These are phyloP conservation scores for Melinaea menophilus DNA, from an alignment of 2,888 invertebrate species.

Conservation along the genomic window DNA sequence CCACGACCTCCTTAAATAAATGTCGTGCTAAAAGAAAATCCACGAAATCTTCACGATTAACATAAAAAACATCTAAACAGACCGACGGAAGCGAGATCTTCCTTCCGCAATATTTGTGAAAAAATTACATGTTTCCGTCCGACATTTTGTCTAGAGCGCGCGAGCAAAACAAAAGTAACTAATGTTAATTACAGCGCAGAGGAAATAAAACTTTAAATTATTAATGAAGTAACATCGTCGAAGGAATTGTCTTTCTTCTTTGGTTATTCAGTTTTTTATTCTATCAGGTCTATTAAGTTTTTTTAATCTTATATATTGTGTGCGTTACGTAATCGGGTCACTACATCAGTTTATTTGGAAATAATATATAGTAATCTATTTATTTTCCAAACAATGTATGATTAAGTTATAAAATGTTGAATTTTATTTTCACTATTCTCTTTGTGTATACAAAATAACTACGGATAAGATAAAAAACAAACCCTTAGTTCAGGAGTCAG, in stretches of 20 bases:
- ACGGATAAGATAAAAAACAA: neutral
- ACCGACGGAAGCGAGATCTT: constrained; percentile 67
- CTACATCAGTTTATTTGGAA: no score
- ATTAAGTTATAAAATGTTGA: no score
- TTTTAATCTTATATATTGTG: no score
- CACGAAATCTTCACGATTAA: constrained; percentile 72
- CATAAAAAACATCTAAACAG: constrained; percentile 77
- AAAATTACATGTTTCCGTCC: constrained; percentile 68
- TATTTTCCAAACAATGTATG: no score
- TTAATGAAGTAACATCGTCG: constrained; percentile 57
- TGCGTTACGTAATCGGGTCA: no score
- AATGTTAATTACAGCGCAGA: constrained; percentile 64
- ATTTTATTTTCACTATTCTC: no score
- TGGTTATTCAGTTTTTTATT: no score
- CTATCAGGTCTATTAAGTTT: no score
- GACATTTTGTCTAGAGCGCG: constrained; percentile 63
- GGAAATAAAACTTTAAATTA: constrained; percentile 60
- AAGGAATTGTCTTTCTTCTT: neutral
- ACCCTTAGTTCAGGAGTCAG: neutral
- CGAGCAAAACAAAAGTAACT: constrained; percentile 56
- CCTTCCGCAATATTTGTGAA: constrained; percentile 74
- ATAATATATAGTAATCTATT: no score
- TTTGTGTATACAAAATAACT: no score
- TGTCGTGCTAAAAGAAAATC: constrained; percentile 67
- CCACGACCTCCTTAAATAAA: constrained; percentile 64